Evolutionary conservation across 2,888 invertebrate species (phyloP), one percentile per base, ranked within the genome.

Genomic region (Drepanosiphum platanoidis): DNA sequence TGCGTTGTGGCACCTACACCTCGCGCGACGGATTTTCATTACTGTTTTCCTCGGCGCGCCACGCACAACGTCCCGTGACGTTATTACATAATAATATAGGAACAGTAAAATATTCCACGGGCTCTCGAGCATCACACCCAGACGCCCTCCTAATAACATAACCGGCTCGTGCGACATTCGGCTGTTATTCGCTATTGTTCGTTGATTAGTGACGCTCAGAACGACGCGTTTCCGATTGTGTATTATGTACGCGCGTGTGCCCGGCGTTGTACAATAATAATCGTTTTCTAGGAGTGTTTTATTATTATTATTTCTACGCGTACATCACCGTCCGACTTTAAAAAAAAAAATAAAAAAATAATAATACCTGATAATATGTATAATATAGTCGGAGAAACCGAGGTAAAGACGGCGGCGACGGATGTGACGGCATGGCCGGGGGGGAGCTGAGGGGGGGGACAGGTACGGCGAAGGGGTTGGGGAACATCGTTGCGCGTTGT

Each of bases 121-220:
- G 68, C 68, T 46, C 79, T 42, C 46, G 68, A 79, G 42, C 79
- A 77, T 64, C 64, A 46, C 79, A 46, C 79, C 79, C 68, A 58
- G 80, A 80, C 70, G 70, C 79, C 79, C 39, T 64, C 30, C 42
- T 66, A 32, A 72, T 46, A 72, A 80, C 71, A n/a, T n/a, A 61
- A 80, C 71, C 22, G 75, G 66, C 84, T 84, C 84, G 84, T 84
- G 84, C 84, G 77, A 74, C 74, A 32, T 84, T 68, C 84, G 4
- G 22, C 77, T 77, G 52, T 75, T 77, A 58, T 68, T 77, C 77
- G 66, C 84, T n/a, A 84, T 84, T 84, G 84, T 84, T 84, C 77
- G 84, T 84, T 70, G 84, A 84, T 84, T 84, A 84, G 84, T 77
- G 68, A 84, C 84, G 84, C 68, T 77, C 36, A 30, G 75, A 68